Percentiles rank a stretch among this genome's conserved stretches.
Evolutionary conservation across 1,140 invertebrate genomes (phyloP).

Genomic region (Diachasmimorpha longicaudata): DNA sequence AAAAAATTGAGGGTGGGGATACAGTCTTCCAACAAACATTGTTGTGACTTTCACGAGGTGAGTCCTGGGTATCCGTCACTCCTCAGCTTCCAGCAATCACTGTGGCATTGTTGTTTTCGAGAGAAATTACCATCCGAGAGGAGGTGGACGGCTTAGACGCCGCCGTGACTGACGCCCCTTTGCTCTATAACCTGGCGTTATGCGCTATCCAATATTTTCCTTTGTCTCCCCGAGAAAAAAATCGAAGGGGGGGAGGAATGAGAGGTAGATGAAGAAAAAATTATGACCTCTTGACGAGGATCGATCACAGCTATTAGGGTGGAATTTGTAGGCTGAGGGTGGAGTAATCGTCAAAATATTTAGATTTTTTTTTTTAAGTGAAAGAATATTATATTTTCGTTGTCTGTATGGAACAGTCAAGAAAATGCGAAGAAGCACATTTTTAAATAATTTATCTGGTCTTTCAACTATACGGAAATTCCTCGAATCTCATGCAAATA

Average conservation of each 20-base stretch:
- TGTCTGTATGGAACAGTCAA: too few relatives aligned
- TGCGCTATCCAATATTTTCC: background rate
- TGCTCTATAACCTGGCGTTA: background rate
- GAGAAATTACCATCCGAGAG: slow-evolving; percentile 40
- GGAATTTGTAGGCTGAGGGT: background rate
- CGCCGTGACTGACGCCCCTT: slow-evolving; percentile 11
- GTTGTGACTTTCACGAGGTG: slow-evolving; percentile 59
- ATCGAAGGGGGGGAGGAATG: background rate
- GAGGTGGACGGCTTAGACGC: background rate
- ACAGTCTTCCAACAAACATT: slow-evolving; percentile 49
- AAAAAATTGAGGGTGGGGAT: slow-evolving; percentile 20
- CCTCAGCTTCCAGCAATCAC: slow-evolving; percentile 39
- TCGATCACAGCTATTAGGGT: slow-evolving; percentile 12
- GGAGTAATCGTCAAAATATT: background rate
- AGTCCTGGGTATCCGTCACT: slow-evolving; percentile 51
- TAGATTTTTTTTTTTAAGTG: background rate
- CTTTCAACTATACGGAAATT: too few relatives aligned
- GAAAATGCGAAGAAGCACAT: too few relatives aligned
- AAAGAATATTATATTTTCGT: too few relatives aligned
- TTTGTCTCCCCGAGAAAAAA: background rate
- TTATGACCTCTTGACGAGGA: background rate
- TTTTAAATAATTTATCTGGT: too few relatives aligned
- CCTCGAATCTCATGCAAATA: too few relatives aligned
- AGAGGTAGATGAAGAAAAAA: background rate
- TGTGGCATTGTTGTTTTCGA: slow-evolving; percentile 35